These are phyloP conservation scores for Chelon labrosus DNA, from an alignment of 2,797 vertebrate genomes.

Conservation along the genomic window DNA sequence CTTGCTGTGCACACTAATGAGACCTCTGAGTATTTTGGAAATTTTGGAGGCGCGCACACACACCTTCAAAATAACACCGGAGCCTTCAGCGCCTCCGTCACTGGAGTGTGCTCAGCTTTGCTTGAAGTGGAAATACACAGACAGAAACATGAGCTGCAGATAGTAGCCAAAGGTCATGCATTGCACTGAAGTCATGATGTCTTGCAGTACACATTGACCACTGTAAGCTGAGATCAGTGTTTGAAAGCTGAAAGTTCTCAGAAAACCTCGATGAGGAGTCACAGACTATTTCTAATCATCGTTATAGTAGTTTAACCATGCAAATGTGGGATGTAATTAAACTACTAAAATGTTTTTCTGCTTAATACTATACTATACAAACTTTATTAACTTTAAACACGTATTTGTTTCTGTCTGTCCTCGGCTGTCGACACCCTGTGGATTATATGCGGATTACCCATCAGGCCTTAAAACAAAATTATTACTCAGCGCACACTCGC, in stretches of 20 bases:
- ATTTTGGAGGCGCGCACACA: constrained; percentile 13
- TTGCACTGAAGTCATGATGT: constrained; percentile 81
- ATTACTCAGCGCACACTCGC: constrained; percentile 40
- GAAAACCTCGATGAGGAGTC: constrained; percentile 38
- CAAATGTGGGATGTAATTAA: not conserved
- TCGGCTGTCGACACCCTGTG: constrained; percentile 27
- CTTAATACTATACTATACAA: not conserved
- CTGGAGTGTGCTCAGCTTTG: constrained; percentile 31
- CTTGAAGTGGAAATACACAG: constrained; percentile 64
- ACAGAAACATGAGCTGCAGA: constrained; percentile 70
- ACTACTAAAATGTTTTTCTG: not conserved
- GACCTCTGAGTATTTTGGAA: not conserved
- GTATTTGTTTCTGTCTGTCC: constrained; percentile 9
- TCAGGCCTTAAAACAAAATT: constrained; percentile 49
- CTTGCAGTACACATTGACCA: constrained; percentile 45
- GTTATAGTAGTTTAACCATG: not conserved
- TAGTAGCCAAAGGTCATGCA: constrained; percentile 82
- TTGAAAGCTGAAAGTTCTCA: constrained; percentile 31
- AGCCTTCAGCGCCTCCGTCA: constrained; percentile 34
- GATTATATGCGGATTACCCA: constrained; percentile 41
- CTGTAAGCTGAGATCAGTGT: constrained; percentile 58
- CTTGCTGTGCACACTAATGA: constrained; percentile 34
- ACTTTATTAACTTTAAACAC: constrained; percentile 18
- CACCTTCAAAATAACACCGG: constrained; percentile 58
- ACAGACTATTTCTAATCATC: constrained; percentile 26